phyloP scores from a whole-genome alignment of 2,888 invertebrate species.

The Bhutanitis thaidina region DNA sequence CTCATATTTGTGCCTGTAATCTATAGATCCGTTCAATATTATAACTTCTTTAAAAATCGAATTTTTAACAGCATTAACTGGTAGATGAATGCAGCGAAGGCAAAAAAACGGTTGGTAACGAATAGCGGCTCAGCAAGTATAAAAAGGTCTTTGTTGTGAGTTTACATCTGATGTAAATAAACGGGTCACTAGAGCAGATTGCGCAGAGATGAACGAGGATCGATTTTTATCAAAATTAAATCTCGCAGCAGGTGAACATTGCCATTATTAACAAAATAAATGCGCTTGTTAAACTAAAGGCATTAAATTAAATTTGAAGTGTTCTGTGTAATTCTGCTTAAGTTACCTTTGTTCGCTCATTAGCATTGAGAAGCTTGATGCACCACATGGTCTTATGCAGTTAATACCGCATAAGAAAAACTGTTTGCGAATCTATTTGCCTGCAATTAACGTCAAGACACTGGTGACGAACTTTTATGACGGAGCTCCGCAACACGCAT shows the following conservation, averaged over 20 bases:
- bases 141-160: conserved; percentile 52
- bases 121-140: conserved; percentile 34
- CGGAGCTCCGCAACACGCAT: too few species aligned
- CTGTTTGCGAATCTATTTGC: too few species aligned
- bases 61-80: conserved; percentile 4
- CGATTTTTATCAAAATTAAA: conserved; percentile 66
- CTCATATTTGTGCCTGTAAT: not conserved
- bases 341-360: too few species aligned
- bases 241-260: conserved; percentile 57
- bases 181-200: conserved; percentile 61
- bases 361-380: too few species aligned
- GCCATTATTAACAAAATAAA: conserved; percentile 27
- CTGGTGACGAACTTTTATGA: too few species aligned
- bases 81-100: conserved; percentile 4
- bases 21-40: not conserved
- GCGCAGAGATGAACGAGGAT: conserved; percentile 42
- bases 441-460: too few species aligned
- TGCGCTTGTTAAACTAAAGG: not conserved
- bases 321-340: too few species aligned
- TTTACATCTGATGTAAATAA: conserved; percentile 49
- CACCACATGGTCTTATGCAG: too few species aligned
- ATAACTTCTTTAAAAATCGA: not conserved
- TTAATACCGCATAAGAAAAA: too few species aligned
- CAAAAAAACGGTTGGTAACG: conserved; percentile 34
- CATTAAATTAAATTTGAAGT: not conserved